Evolutionary conservation across 2,797 vertebrate genomes (phyloP), one percentile per base, ranked within the genome.

Genomic region (Mormyrops boulengeri): DNA sequence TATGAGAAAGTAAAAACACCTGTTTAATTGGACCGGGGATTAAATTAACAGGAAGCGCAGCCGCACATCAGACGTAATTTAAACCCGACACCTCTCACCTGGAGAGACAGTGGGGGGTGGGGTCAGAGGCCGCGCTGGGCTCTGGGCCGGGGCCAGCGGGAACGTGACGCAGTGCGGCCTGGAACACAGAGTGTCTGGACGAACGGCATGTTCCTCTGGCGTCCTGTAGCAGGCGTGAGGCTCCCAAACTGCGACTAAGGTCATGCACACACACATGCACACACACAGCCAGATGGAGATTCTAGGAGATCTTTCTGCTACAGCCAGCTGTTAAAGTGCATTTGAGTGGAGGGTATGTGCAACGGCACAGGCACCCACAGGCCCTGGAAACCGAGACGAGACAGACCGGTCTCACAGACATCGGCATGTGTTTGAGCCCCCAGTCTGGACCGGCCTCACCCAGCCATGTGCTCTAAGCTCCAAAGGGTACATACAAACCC

Each of bases 171-270:
- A 49, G 38, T 19, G 8, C 14, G n/a, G n/a, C 1, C 73, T 19
- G 34, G 38, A 44, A 80, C 17, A 44, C 14, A 41, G 69, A 77
- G 14, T 12, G 38, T 80, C 38, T 44, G 73, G 34, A 44, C 1
- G 17, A 44, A 44, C 17, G 17, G 14, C 38, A 44, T 41, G 73
- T 80, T 41, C 73, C 17, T 38, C 38, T n/a, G 73, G 38, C 2
- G 17, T 34, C 66, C 66, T 14, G 66, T 30, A 73, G 12, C 9
- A 34, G 1, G 30, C 30, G 12, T 34, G 30, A 73, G 17, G 66
- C 44, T 80, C 55, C 90, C 92, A 92, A 92, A 93, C 73, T 66
- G 92, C 89, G 91, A 92, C 90, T 91, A 89, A 90, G 86, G 53
- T 80, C 44, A 26, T 44, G 55, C 14, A 41, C 34, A 89, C 86